Evolutionary conservation across 2,797 vertebrate species (phyloP).

Genomic region (Stomatorhinus walkeri): DNA sequence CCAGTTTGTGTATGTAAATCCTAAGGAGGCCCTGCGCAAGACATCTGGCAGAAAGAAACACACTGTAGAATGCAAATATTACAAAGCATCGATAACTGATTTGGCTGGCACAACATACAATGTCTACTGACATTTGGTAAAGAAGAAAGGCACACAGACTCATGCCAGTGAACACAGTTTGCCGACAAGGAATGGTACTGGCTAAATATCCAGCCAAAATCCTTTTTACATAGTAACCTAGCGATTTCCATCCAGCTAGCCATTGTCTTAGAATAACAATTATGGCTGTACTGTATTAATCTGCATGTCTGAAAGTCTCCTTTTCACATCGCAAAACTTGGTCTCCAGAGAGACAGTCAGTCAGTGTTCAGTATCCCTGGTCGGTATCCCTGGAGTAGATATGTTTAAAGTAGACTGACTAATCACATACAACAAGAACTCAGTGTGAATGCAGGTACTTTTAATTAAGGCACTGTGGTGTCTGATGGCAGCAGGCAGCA

Average conservation of each 20-base stretch:
- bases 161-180: background rate
- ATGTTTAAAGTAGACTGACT: background rate
- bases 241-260: background rate
- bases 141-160: background rate
- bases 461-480: background rate
- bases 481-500: background rate
- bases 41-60: background rate
- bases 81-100: background rate
- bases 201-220: background rate
- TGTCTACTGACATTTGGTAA: background rate
- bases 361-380: background rate
- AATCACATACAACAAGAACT: background rate
- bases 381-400: background rate
- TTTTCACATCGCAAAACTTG: background rate
- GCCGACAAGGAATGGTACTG: background rate
- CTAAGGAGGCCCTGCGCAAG: background rate
- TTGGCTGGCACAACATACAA: background rate
- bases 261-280: background rate
- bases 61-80: background rate
- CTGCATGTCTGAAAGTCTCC: background rate
- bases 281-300: background rate
- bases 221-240: background rate
- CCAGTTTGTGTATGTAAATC: background rate
- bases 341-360: background rate
- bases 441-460: background rate